Evolutionary conservation across 2,888 invertebrate genomes (phyloP), one percentile per base, ranked within the genome.

Genomic region (Petrolisthes manimaculis): DNA sequence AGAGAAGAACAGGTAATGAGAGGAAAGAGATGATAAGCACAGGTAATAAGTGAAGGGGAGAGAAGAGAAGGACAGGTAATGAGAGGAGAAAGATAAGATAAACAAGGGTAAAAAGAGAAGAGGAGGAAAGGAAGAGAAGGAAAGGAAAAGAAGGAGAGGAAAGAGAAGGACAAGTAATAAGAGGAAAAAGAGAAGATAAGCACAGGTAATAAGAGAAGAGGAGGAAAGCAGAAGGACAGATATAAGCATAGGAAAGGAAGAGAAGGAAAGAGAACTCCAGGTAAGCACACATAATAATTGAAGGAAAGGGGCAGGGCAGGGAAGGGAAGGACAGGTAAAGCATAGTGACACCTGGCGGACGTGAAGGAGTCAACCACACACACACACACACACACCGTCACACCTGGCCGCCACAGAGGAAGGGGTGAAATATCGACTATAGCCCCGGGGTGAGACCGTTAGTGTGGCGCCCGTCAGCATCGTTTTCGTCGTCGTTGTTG

Each of bases 281-380:
- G n/a, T 5, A 14, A n/a, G n/a, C n/a, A 9, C n/a, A 6, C 5
- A 37, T 3, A 56, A n/a, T n/a, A 24, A 18, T 24, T 21, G 61
- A 18, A 12, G 55, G 6, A n/a, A 51, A 53, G 71, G 21, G 71
- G n/a, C 5, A 53, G 53, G 54, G 53, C 5, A 1, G 71, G 24
- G 51, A 51, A 69, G n/a, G 83, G 83, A 55, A 74, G 75, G 83
- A 37, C 9, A 54, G 53, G 12, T 24, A 14, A 71, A 75, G 75
- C 55, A 24, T 37, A 55, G 53, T 74, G 56, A 53, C 21, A 56
- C 74, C 51, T 21, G 75, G 75, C 53, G 83, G 69, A 54, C 24
- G 24, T 21, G 55, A 69, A 21, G 37, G n/a, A n/a, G n/a, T n/a
- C n/a, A n/a, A n/a, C n/a, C n/a, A n/a, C n/a, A n/a, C n/a, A n/a